phyloP scores from a whole-genome alignment of 2,113 vertebrate genomes.

The Psittacus erithacus region DNA sequence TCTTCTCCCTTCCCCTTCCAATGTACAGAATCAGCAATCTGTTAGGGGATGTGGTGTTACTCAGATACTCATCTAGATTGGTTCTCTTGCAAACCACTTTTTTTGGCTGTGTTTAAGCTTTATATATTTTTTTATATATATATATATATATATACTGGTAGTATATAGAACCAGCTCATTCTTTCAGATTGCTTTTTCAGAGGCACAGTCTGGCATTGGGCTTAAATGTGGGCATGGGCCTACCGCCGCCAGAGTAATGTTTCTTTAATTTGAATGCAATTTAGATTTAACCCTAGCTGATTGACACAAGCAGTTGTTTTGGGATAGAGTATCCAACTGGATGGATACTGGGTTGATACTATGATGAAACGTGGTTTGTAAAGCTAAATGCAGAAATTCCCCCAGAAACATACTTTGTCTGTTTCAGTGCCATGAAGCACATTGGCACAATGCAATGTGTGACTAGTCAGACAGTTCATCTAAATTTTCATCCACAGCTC shows the following conservation, averaged over 20 bases:
- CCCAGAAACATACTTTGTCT: not conserved
- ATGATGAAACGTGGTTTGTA: not conserved
- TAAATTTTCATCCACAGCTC: not conserved
- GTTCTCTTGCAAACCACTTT: not conserved
- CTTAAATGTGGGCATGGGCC: not conserved
- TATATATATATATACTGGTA: not conserved
- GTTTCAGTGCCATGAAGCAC: not conserved
- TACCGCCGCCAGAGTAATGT: not conserved
- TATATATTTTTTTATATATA: not conserved
- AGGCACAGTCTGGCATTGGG: not conserved
- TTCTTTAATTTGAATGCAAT: not conserved
- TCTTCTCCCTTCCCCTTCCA: not conserved
- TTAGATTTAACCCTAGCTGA: not conserved
- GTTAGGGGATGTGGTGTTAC: not conserved
- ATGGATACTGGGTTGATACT: rapidly evolving
- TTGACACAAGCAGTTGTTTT: not conserved
- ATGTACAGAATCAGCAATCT: not conserved
- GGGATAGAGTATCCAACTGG: not conserved
- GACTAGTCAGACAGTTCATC: not conserved
- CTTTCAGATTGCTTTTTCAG: not conserved
- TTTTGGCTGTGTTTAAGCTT: not conserved
- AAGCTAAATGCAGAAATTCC: not conserved
- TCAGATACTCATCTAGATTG: not conserved
- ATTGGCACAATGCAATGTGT: rapidly evolving
- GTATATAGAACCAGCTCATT: not conserved